phyloP scores from a whole-genome alignment of 2,113 vertebrate species.

The Pandion haliaetus region DNA sequence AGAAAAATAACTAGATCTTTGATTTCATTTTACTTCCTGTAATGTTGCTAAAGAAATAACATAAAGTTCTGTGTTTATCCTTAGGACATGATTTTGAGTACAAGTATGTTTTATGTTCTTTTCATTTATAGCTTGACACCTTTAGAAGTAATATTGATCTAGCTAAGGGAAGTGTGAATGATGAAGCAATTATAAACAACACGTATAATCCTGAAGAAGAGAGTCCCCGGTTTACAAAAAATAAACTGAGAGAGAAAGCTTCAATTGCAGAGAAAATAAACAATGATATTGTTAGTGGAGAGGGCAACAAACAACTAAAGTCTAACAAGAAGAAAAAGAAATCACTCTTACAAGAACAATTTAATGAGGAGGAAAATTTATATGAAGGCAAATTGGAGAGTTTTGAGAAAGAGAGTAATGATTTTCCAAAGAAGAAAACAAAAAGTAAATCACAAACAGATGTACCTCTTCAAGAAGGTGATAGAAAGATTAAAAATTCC shows the following conservation, averaged over 20 bases:
- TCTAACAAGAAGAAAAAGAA: slow-evolving; percentile 74
- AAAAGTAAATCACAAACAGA: slow-evolving; percentile 56
- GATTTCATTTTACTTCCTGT: not conserved
- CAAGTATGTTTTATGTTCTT: slow-evolving; percentile 37
- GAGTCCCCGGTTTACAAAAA: slow-evolving; percentile 80
- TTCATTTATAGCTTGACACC: slow-evolving; percentile 80
- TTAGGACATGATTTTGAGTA: not conserved
- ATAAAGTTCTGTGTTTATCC: not conserved
- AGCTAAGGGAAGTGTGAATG: slow-evolving; percentile 74
- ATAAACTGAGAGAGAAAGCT: slow-evolving; percentile 73
- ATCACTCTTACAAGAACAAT: slow-evolving; percentile 32
- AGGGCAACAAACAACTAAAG: slow-evolving; percentile 59
- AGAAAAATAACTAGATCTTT: not conserved
- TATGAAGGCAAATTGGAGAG: slow-evolving; percentile 21
- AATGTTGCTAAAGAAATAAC: not conserved
- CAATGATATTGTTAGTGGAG: slow-evolving; percentile 56
- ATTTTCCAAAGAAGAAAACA: slow-evolving; percentile 38
- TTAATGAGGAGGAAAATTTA: slow-evolving; percentile 55
- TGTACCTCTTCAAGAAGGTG: slow-evolving; percentile 46
- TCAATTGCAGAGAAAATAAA: slow-evolving; percentile 76
- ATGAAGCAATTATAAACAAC: slow-evolving; percentile 78
- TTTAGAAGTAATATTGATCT: slow-evolving; percentile 80
- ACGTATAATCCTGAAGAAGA: slow-evolving; percentile 75
- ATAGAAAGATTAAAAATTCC: slow-evolving; percentile 68
- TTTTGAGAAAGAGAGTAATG: slow-evolving; percentile 38